These are phyloP conservation scores for Pelusios castaneus DNA, from an alignment of 2,113 vertebrate genomes.

Conservation along the genomic window DNA sequence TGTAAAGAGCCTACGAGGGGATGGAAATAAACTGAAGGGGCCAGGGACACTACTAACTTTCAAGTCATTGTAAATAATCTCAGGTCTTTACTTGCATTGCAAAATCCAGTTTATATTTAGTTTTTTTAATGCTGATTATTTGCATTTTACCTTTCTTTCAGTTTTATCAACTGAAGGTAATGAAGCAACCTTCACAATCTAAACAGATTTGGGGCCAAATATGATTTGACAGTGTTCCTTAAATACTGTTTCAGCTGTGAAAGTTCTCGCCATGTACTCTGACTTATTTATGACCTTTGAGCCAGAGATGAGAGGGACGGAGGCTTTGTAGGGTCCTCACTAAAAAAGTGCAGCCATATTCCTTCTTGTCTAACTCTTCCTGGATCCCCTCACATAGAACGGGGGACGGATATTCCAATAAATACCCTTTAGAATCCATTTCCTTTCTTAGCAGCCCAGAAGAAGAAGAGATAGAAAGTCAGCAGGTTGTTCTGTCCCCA, in stretches of 20 bases:
- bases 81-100: background rate
- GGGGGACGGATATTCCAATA: background rate
- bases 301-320: background rate
- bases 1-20: background rate
- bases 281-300: background rate
- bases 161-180: background rate
- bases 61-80: background rate
- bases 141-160: background rate
- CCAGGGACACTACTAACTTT: background rate
- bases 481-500: background rate
- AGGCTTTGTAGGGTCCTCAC: background rate
- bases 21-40: background rate
- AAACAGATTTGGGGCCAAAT: background rate
- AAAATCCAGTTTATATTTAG: background rate
- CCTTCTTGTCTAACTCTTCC: background rate
- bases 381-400: background rate
- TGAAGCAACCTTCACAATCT: background rate
- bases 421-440: background rate
- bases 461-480: background rate
- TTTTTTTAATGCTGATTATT: background rate
- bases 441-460: background rate
- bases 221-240: background rate
- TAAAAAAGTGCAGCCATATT: background rate
- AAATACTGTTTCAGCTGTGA: background rate
- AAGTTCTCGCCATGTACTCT: background rate